Evolutionary conservation across 2,888 invertebrate species (phyloP).

Genomic region (Lepidocyrtoides sp.): DNA sequence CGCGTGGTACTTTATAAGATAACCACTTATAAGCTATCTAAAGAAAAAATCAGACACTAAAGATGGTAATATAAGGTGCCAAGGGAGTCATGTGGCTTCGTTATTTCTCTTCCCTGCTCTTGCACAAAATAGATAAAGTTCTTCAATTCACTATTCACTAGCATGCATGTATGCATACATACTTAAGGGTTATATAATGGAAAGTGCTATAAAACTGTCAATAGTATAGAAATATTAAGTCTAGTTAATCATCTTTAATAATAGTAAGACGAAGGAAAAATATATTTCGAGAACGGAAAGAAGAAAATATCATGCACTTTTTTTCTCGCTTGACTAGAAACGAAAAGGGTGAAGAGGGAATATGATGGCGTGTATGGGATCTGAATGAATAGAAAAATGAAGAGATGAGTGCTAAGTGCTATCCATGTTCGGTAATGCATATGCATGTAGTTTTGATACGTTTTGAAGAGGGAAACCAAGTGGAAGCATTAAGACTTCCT

Average conservation of each 20-base stretch:
- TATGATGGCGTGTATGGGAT: no score
- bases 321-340: neutral
- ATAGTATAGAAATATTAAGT: neutral
- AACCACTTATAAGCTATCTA: no score
- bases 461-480: conserved; percentile 26
- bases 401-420: neutral
- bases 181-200: neutral
- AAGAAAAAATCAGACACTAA: neutral
- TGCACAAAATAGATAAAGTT: neutral
- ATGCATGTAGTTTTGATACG: neutral
- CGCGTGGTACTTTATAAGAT: neutral
- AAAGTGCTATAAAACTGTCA: neutral
- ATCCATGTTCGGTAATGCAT: neutral
- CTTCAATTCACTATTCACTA: neutral
- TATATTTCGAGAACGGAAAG: neutral
- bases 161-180: neutral
- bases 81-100: neutral
- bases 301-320: neutral
- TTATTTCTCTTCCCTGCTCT: neutral
- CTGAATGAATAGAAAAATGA: neutral
- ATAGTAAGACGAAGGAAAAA: neutral
- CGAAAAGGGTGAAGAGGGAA: neutral
- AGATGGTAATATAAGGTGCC: neutral
- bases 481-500: conserved; percentile 22
- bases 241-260: conserved; percentile 47